A percentile compares a stretch with the other conserved stretches of the same genome.
Conservation (phyloP, 2,888 invertebrate genomes). For the Vesta saturnalis region DNA sequence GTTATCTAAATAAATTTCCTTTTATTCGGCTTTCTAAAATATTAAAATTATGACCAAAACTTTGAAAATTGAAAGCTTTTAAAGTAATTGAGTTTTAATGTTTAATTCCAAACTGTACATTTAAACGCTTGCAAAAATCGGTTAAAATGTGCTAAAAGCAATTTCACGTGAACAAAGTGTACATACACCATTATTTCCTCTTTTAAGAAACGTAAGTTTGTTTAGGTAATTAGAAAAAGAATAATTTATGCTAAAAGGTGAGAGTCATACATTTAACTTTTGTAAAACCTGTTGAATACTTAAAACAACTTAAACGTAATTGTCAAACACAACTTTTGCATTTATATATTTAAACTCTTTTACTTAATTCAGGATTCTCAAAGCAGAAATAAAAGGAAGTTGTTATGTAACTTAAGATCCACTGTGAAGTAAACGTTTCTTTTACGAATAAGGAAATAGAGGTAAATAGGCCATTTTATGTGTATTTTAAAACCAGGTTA, state of each 20-base stretch:
- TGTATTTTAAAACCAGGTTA: not conserved
- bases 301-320: not conserved
- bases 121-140: slow-evolving; percentile 5
- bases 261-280: no score
- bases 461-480: not conserved
- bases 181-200: slow-evolving; percentile 7
- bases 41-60: not conserved
- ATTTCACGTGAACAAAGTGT: slow-evolving; percentile 4
- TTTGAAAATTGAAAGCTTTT: not conserved
- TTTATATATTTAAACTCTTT: not conserved
- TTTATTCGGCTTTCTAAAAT: no score
- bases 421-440: no score
- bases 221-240: slow-evolving; percentile 5
- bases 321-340: slow-evolving; percentile 1
- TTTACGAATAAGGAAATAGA: no score
- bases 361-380: no score
- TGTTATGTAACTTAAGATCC: no score
- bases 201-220: slow-evolving; percentile 5
- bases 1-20: no score
- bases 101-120: slow-evolving; percentile 1
- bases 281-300: no score
- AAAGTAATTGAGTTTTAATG: slow-evolving; percentile 6
- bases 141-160: slow-evolving; percentile 8
- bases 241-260: slow-evolving; percentile 8
- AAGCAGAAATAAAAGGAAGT: no score